Conservation (phyloP, 2,797 vertebrate genomes). For the Antrozous pallidus region DNA sequence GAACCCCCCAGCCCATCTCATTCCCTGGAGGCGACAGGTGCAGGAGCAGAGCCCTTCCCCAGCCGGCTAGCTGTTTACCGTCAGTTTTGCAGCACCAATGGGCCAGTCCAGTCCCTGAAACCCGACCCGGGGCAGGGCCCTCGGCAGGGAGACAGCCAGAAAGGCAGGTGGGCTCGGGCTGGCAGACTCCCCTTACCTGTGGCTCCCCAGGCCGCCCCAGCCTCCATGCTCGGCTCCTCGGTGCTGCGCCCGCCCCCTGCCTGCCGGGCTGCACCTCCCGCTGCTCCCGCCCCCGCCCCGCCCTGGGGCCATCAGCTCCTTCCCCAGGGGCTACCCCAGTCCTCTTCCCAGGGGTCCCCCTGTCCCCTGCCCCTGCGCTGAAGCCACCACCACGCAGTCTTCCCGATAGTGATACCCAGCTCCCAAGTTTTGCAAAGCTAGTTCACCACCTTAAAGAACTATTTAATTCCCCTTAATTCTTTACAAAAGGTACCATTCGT, state of each 20-base stretch:
- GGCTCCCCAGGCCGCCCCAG: neutral
- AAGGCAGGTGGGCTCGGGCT: neutral
- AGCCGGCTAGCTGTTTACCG: neutral
- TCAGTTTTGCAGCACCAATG: neutral
- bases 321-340: neutral
- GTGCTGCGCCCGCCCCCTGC: neutral
- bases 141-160: accelerated
- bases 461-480: neutral
- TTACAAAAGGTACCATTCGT: accelerated
- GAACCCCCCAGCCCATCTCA: accelerated
- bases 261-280: accelerated
- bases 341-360: neutral
- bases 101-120: conserved; percentile 24
- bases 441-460: accelerated
- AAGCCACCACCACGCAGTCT: neutral
- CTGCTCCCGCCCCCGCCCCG: neutral
- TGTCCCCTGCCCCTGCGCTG: neutral
- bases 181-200: conserved; percentile 39
- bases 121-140: neutral
- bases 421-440: neutral
- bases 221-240: neutral
- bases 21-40: neutral
- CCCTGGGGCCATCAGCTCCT: neutral
- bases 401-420: neutral
- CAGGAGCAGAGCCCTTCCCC: neutral